Evolutionary conservation across 2,888 invertebrate genomes (phyloP).

Genomic region (Orchestes rusci): DNA sequence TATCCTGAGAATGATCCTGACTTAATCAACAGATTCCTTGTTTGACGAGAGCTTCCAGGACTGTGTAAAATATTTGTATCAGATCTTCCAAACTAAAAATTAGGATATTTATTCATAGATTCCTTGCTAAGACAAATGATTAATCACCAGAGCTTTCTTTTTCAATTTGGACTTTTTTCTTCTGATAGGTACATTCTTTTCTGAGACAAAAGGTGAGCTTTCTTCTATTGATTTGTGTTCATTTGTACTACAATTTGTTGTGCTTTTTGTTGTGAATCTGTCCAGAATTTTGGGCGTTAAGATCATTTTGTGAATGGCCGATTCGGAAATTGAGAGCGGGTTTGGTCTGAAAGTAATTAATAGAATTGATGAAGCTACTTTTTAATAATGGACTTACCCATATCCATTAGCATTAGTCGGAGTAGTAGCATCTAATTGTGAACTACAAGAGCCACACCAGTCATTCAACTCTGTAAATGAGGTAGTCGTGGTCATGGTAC

Average conservation of each 20-base stretch:
- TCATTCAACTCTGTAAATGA: slow-evolving; percentile 39
- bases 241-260: slow-evolving; percentile 35
- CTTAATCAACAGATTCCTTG: slow-evolving; percentile 50
- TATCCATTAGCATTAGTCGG: slow-evolving; percentile 4
- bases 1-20: slow-evolving; percentile 67
- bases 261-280: slow-evolving; percentile 33
- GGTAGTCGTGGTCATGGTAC: slow-evolving; percentile 57
- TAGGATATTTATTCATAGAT: neutral
- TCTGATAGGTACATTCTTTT: slow-evolving; percentile 40
- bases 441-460: slow-evolving; percentile 84
- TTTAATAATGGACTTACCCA: too few relatives aligned
- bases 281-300: slow-evolving; percentile 40
- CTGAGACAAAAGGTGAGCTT: slow-evolving; percentile 44
- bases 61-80: slow-evolving; percentile 30
- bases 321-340: slow-evolving; percentile 78
- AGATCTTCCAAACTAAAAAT: slow-evolving; percentile 33
- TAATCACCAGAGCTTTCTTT: slow-evolving; percentile 32
- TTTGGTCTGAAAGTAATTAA: slow-evolving; percentile 33
- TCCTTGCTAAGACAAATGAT: neutral
- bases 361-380: too few relatives aligned
- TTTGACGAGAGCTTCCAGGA: slow-evolving; percentile 21
- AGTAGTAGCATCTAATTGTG: slow-evolving; percentile 55
- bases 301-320: slow-evolving; percentile 69
- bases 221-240: slow-evolving; percentile 48
- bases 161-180: slow-evolving; percentile 38